Evolutionary conservation across 2,113 vertebrate species (phyloP).

Genomic region (Gambusia holbrooki): DNA sequence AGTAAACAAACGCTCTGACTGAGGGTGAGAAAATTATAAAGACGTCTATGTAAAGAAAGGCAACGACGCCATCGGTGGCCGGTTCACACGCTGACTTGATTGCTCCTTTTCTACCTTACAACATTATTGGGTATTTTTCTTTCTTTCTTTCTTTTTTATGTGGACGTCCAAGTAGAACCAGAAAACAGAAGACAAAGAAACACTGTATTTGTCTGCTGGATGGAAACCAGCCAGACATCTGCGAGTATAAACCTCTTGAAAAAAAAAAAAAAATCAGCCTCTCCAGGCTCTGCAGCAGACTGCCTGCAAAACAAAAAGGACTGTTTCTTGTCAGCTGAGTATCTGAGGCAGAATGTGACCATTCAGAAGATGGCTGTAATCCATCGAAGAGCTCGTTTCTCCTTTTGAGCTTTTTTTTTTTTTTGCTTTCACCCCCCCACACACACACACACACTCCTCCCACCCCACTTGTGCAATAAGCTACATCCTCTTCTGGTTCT

Average conservation of each 20-base stretch:
- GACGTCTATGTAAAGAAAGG: neutral
- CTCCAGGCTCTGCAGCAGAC: slow-evolving; percentile 41
- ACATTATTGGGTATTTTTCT: slow-evolving; percentile 44
- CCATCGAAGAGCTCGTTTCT: slow-evolving; percentile 53
- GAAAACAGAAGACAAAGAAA: slow-evolving; percentile 59
- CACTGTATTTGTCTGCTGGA: slow-evolving; percentile 52
- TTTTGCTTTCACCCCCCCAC: slow-evolving; percentile 6
- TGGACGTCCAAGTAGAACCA: slow-evolving; percentile 21
- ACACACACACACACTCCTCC: neutral
- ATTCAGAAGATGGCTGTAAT: slow-evolving; percentile 36
- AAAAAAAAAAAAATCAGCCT: slow-evolving; percentile 33
- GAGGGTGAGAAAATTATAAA: neutral
- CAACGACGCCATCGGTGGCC: neutral
- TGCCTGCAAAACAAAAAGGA: slow-evolving; percentile 18
- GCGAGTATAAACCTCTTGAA: slow-evolving; percentile 25
- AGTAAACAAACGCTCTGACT: neutral
- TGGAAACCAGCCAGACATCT: slow-evolving; percentile 66
- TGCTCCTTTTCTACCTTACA: neutral
- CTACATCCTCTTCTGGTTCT: slow-evolving; percentile 70
- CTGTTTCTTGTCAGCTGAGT: slow-evolving; percentile 29
- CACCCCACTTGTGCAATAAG: slow-evolving; percentile 66
- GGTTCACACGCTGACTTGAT: neutral
- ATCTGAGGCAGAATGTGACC: slow-evolving; percentile 42
- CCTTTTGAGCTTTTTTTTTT: slow-evolving; percentile 30
- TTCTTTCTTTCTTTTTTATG: slow-evolving; percentile 31